Conservation (phyloP, 2,113 vertebrate genomes). For the Istiophorus platypterus region DNA sequence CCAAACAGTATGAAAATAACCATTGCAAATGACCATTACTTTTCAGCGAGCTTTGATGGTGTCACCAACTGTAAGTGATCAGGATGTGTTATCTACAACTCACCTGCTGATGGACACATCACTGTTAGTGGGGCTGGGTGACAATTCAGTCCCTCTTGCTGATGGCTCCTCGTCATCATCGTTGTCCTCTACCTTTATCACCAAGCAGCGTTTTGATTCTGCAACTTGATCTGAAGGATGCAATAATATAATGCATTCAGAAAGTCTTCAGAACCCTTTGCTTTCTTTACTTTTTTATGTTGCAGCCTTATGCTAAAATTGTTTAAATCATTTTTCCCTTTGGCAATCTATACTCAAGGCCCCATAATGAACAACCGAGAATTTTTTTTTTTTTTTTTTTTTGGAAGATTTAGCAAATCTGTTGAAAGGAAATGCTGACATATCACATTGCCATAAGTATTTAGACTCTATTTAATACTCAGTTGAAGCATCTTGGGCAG, state of each 20-base stretch:
- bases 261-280: too few species aligned
- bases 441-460: too few species aligned
- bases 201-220: slow-evolving; percentile 22
- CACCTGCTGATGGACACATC: slow-evolving; percentile 85
- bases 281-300: too few species aligned
- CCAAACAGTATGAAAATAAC: neutral
- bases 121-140: slow-evolving; percentile 76
- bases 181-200: slow-evolving; percentile 32
- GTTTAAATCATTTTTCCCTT: too few species aligned
- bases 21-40: neutral
- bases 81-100: slow-evolving; percentile 10
- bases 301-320: too few species aligned
- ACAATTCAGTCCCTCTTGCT: slow-evolving; percentile 20
- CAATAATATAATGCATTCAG: neutral
- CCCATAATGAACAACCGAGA: too few species aligned
- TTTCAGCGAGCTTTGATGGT: neutral
- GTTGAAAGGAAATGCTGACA: too few species aligned
- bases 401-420: too few species aligned
- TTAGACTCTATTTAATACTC: too few species aligned
- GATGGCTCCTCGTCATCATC: slow-evolving; percentile 15
- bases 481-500: too few species aligned
- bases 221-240: slow-evolving; percentile 31
- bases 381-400: too few species aligned
- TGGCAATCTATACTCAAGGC: too few species aligned
- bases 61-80: neutral